phyloP scores from a whole-genome alignment of 2,113 vertebrate genomes.

The Pandion haliaetus region DNA sequence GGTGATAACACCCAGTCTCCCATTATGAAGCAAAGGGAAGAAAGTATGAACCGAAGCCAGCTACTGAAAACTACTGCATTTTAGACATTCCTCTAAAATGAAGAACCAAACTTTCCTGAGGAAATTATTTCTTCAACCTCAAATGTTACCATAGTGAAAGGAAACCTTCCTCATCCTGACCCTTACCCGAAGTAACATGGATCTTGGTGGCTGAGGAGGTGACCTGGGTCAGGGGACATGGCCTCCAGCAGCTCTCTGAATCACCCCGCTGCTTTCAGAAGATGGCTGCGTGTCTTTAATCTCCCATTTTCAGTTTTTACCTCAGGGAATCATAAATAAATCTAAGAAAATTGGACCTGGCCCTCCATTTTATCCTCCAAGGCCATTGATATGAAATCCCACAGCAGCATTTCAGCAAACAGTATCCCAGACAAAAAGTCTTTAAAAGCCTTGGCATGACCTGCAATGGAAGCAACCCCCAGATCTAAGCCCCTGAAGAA shows the following conservation, averaged over 20 bases:
- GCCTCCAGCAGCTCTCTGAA: neutral
- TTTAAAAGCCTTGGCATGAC: neutral
- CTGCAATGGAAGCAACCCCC: neutral
- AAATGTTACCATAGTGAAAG: neutral
- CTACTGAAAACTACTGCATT: neutral
- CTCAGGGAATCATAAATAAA: neutral
- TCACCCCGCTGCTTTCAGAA: neutral
- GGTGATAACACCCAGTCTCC: neutral
- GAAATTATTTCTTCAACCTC: neutral
- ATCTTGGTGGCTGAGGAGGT: neutral
- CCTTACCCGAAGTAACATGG: neutral
- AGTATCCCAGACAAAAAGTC: neutral
- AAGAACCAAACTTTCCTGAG: neutral
- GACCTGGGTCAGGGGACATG: neutral
- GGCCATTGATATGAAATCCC: neutral
- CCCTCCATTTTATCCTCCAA: neutral
- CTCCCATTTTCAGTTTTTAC: neutral
- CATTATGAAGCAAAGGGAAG: neutral
- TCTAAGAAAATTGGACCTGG: neutral
- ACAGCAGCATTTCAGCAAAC: neutral
- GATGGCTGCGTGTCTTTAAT: neutral
- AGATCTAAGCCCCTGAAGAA: neutral
- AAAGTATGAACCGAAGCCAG: neutral
- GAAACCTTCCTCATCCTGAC: neutral
- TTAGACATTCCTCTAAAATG: neutral